Evolutionary conservation across 2,888 invertebrate species (phyloP).

Genomic region (Aphidoletes aphidimyza): DNA sequence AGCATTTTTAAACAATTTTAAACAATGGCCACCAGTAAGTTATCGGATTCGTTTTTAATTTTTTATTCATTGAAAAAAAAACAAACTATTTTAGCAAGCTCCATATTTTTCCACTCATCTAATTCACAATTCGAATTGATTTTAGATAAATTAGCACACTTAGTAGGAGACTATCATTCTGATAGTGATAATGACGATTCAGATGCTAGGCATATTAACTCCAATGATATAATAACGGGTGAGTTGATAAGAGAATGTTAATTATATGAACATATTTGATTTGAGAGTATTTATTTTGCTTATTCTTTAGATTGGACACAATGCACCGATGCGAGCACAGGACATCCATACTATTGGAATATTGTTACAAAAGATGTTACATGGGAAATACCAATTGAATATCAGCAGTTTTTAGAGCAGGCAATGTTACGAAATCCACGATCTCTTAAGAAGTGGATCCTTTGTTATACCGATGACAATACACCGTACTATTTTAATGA

Average conservation of each 20-base stretch:
- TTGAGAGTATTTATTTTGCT: too few species aligned
- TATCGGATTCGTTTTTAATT: not conserved
- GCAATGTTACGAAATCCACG: slow-evolving; percentile 48
- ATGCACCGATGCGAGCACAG: slow-evolving; percentile 71
- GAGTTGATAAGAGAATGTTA: not conserved
- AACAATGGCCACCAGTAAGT: slow-evolving; percentile 5
- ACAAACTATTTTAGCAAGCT: not conserved
- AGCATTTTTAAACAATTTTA: not conserved
- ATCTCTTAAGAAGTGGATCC: slow-evolving; percentile 54
- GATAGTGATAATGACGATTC: slow-evolving; percentile 38
- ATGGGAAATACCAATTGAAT: slow-evolving; percentile 72
- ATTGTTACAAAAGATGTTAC: slow-evolving; percentile 72
- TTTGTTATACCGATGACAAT: slow-evolving; percentile 57
- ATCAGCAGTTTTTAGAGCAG: slow-evolving; percentile 60
- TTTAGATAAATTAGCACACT: slow-evolving; percentile 23
- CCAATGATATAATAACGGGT: not conserved
- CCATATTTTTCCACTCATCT: not conserved
- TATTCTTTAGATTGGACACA: slow-evolving; percentile 70
- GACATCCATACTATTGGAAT: slow-evolving; percentile 76
- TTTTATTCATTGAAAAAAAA: not conserved
- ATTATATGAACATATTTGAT: not conserved
- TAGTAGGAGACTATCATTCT: slow-evolving; percentile 29
- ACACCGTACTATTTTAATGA: slow-evolving; percentile 58
- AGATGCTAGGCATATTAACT: too few species aligned
- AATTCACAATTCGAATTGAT: too few species aligned